Percentiles rank a stretch among this genome's conserved stretches.
Conservation (phyloP, 2,113 vertebrate species). For the Thunnus maccoyii region DNA sequence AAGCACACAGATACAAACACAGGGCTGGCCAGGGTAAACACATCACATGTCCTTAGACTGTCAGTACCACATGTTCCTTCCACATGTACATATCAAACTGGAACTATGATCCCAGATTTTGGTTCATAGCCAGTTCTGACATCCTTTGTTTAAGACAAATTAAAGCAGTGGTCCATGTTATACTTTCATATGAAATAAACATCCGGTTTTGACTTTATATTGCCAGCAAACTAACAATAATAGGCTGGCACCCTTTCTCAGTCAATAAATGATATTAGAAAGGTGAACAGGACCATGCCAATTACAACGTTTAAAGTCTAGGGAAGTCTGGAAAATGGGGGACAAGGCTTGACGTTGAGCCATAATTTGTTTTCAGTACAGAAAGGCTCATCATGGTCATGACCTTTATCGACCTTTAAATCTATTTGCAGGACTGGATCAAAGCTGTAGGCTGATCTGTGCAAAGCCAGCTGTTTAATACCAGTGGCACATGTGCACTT, state of each 20-base stretch:
- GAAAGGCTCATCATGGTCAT: conserved; percentile 3
- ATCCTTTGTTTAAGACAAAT: background rate
- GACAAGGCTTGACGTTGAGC: background rate
- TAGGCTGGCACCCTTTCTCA: too few species aligned
- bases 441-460: conserved; percentile 51
- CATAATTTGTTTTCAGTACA: conserved; percentile 52
- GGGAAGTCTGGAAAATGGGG: background rate
- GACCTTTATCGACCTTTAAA: conserved; percentile 64
- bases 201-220: background rate
- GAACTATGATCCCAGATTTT: background rate
- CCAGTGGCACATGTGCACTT: conserved; percentile 27
- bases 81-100: background rate
- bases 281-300: too few species aligned
- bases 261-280: too few species aligned
- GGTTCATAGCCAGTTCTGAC: background rate
- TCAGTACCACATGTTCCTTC: conserved; percentile 30
- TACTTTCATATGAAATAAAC: background rate
- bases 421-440: conserved; percentile 50
- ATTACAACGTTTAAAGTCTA: too few species aligned
- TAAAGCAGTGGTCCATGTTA: background rate
- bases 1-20: conserved; percentile 20
- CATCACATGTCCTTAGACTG: conserved; percentile 44
- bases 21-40: conserved; percentile 30
- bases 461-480: conserved; percentile 54
- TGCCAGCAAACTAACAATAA: background rate